Percentiles rank a stretch among this genome's conserved stretches.
These are phyloP conservation scores for Theristicus caerulescens DNA, from an alignment of 2,113 vertebrate genomes.

Conservation along the genomic window DNA sequence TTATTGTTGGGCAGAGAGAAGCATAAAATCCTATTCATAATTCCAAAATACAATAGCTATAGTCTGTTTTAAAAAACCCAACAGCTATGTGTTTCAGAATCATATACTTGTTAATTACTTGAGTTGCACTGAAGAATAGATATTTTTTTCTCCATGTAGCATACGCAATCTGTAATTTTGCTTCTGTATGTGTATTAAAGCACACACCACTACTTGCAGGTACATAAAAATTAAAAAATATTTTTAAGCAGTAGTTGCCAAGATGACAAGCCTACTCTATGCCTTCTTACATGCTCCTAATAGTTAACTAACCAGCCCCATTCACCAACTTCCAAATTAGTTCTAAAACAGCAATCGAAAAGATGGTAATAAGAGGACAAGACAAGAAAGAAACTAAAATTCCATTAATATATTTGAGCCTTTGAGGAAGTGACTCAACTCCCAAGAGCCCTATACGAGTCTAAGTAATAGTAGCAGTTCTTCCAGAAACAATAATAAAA, in stretches of 20 bases:
- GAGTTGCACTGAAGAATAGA: not conserved
- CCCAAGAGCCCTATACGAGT: not conserved
- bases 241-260: not conserved
- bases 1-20: not conserved
- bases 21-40: not conserved
- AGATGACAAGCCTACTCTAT: not conserved
- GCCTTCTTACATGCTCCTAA: not conserved
- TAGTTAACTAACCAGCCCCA: not conserved
- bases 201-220: not conserved
- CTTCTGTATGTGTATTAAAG: not conserved
- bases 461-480: not conserved
- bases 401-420: not conserved
- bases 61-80: not conserved
- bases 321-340: not conserved
- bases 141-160: not conserved
- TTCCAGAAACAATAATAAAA: slow-evolving; percentile 44
- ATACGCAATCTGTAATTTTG: not conserved
- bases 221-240: not conserved
- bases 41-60: not conserved
- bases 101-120: not conserved
- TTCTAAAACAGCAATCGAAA: not conserved
- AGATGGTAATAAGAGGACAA: not conserved
- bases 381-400: not conserved
- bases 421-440: slow-evolving; percentile 28
- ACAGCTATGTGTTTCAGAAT: not conserved